Evolutionary conservation across 2,888 invertebrate species (phyloP).

Genomic region (Stenoptilia bipunctidactyla): DNA sequence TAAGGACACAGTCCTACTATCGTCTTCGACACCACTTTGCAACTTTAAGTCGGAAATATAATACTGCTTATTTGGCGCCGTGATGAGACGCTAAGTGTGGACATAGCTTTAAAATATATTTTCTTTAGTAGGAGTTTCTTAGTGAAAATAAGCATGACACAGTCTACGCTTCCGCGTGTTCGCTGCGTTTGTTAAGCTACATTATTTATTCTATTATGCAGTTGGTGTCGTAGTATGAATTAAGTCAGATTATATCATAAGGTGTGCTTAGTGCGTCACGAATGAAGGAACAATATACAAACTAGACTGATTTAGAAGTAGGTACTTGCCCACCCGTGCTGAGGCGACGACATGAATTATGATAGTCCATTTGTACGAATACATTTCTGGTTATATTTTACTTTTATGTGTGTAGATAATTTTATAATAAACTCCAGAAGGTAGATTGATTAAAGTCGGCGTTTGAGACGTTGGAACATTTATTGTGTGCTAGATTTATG

Average conservation of each 20-base stretch:
- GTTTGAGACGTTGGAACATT: too few relatives aligned
- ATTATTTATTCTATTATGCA: slow-evolving; percentile 33
- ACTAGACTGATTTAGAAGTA: too few relatives aligned
- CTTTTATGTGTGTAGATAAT: too few relatives aligned
- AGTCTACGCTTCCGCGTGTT: slow-evolving; percentile 28
- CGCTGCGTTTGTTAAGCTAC: slow-evolving; percentile 30
- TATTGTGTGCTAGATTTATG: too few relatives aligned
- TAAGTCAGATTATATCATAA: slow-evolving; percentile 30
- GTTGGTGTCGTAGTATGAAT: slow-evolving; percentile 21
- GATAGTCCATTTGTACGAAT: too few relatives aligned
- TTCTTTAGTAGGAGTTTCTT: slow-evolving; percentile 30
- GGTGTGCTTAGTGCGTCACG: slow-evolving; percentile 26
- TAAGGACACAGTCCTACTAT: slow-evolving; percentile 18
- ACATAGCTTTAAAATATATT: not conserved
- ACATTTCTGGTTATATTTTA: too few relatives aligned
- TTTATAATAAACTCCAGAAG: too few relatives aligned
- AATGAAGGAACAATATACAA: slow-evolving; percentile 22
- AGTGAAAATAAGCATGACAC: slow-evolving; percentile 24
- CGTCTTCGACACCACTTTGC: slow-evolving; percentile 15
- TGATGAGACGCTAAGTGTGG: slow-evolving; percentile 1
- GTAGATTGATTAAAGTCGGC: too few relatives aligned
- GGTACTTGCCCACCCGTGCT: too few relatives aligned
- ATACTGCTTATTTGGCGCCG: slow-evolving; percentile 2
- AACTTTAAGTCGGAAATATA: slow-evolving; percentile 1
- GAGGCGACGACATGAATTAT: too few relatives aligned